Conservation (phyloP, 1,140 invertebrate species). For the Thaumetopoea pityocampa region DNA sequence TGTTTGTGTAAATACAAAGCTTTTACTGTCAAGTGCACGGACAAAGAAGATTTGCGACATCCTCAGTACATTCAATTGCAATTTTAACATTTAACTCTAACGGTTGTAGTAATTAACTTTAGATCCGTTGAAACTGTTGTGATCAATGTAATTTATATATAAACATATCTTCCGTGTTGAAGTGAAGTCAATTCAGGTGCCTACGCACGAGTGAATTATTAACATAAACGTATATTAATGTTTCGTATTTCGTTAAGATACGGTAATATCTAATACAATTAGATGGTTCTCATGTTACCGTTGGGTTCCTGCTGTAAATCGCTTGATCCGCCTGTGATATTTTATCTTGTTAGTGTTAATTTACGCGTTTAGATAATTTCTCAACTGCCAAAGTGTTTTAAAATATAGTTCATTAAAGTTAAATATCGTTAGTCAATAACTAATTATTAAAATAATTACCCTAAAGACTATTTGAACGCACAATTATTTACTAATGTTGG, state of each 20-base stretch:
- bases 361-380: constrained; percentile 39
- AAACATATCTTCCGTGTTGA: constrained; percentile 51
- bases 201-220: constrained; percentile 39
- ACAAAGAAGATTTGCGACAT: constrained; percentile 62
- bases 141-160: constrained; percentile 31
- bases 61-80: constrained; percentile 34
- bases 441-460: too few species aligned
- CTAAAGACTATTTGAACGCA: constrained; percentile 16
- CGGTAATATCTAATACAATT: constrained; percentile 26
- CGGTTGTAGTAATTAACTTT: constrained; percentile 42
- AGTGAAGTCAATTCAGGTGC: constrained; percentile 64
- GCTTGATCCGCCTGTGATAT: constrained; percentile 71
- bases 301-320: constrained; percentile 68
- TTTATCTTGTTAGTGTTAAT: constrained; percentile 47
- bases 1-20: constrained; percentile 75
- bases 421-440: too few species aligned
- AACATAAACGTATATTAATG: constrained; percentile 26
- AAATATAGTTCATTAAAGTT: neutral
- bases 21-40: constrained; percentile 71
- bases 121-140: constrained; percentile 37
- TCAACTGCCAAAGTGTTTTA: constrained; percentile 38
- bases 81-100: constrained; percentile 39
- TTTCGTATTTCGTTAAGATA: constrained; percentile 31
- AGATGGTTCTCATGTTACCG: constrained; percentile 34
- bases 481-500: constrained; percentile 31